Conservation (phyloP, 1,140 invertebrate genomes). For the Diorhabda carinulata region DNA sequence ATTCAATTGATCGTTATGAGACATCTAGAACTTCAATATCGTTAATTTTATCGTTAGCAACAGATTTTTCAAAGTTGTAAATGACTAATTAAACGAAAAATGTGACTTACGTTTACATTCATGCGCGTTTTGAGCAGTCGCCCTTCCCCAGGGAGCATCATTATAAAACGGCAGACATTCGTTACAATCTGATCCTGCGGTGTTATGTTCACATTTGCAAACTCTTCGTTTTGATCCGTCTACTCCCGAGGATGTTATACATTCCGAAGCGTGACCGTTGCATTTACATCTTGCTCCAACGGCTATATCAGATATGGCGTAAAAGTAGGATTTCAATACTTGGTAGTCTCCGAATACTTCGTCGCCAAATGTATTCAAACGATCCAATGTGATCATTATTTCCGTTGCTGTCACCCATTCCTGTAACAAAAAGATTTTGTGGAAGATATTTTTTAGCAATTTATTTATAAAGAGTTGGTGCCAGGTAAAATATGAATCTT, state of each 20-base stretch:
- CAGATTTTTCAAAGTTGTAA: too few relatives aligned
- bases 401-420: conserved; percentile 98
- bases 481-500: too few relatives aligned
- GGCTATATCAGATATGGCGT: conserved; percentile 93
- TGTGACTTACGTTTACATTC: conserved; percentile 86
- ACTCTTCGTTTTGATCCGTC: conserved; percentile 50
- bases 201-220: conserved; percentile 92
- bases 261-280: conserved; percentile 93
- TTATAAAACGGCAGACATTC: conserved; percentile 93
- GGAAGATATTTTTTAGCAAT: too few relatives aligned
- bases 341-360: conserved; percentile 91
- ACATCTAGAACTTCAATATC: too few relatives aligned
- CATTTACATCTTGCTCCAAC: conserved; percentile 97
- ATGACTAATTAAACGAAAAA: background rate
- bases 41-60: too few relatives aligned
- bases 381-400: conserved; percentile 81
- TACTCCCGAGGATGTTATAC: conserved; percentile 61
- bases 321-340: conserved; percentile 95
- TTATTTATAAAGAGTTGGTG: too few relatives aligned
- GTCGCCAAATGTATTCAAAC: conserved; percentile 97
- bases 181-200: conserved; percentile 87
- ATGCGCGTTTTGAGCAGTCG: conserved; percentile 79
- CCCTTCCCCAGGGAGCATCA: conserved; percentile 90
- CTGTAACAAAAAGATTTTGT: conserved; percentile 48
- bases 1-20: too few relatives aligned